Evolutionary conservation across 2,888 invertebrate species (phyloP).

Genomic region (Lepidocyrtoides sp.): DNA sequence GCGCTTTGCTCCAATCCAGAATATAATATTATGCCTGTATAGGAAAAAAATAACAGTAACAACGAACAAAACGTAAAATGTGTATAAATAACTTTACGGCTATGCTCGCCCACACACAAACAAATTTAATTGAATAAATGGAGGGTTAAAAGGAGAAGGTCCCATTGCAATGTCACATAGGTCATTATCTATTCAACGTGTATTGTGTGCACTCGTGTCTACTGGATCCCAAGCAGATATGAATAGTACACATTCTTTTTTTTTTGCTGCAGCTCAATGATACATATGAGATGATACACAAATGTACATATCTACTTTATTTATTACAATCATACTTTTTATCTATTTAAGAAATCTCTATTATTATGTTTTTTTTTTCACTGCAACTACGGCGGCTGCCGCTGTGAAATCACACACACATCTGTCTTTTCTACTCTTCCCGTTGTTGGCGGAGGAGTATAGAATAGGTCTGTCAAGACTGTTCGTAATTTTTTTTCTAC

Average conservation of each 20-base stretch:
- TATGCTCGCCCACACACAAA: constrained; percentile 18
- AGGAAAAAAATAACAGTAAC: too few relatives aligned
- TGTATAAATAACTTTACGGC: neutral
- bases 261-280: too few relatives aligned
- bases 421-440: constrained; percentile 5
- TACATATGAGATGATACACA: constrained; percentile 1
- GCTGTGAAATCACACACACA: constrained; percentile 15
- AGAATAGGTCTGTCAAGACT: constrained; percentile 41
- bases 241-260: neutral
- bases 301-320: too few relatives aligned
- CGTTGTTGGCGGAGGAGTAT: neutral
- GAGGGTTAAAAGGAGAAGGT: constrained; percentile 31
- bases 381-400: neutral
- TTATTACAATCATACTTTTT: too few relatives aligned
- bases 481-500: constrained; percentile 2
- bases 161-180: constrained; percentile 74
- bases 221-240: neutral
- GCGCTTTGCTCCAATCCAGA: too few relatives aligned
- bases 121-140: constrained; percentile 73
- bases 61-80: neutral
- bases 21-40: too few relatives aligned
- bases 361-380: constrained; percentile 10
- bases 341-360: constrained; percentile 7
- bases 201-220: constrained; percentile 24
- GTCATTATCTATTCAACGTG: constrained; percentile 73